A percentile compares a stretch with the other conserved stretches of the same genome.
Conservation (phyloP, 2,888 invertebrate genomes). For the Phaonia tiefii region DNA sequence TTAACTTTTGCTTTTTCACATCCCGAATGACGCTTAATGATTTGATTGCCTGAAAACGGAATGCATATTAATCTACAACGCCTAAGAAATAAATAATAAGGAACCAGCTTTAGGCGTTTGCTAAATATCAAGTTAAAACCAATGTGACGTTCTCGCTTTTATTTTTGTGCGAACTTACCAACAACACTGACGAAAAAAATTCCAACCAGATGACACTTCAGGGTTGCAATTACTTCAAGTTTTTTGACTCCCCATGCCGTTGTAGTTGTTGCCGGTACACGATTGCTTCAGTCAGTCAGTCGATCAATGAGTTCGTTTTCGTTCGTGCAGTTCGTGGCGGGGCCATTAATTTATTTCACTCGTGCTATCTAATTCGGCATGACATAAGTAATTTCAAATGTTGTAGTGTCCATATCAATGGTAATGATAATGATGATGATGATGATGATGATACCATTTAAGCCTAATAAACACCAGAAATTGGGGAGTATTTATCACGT, state of each 20-base stretch:
- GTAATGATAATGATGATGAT: no score
- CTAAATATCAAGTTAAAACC: no score
- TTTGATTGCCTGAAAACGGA: not conserved
- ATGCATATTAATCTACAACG: constrained; percentile 1
- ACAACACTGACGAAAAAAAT: no score
- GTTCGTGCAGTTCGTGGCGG: not conserved
- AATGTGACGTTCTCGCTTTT: not conserved
- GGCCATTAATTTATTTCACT: not conserved
- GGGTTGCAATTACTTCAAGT: constrained; percentile 42
- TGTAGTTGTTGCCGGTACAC: not conserved
- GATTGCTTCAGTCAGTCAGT: not conserved
- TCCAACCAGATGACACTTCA: constrained; percentile 42
- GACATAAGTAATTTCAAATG: not conserved
- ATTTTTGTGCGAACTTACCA: not conserved
- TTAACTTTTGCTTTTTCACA: not conserved
- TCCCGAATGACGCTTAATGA: no score
- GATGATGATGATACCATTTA: not conserved
- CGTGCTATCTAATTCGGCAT: not conserved
- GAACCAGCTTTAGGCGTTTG: no score
- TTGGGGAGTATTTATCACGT: not conserved
- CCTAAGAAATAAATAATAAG: not conserved
- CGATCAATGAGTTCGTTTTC: not conserved
- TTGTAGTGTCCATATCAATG: not conserved
- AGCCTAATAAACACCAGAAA: not conserved
- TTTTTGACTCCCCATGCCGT: constrained; percentile 41